Evolutionary conservation across 2,113 vertebrate genomes (phyloP).

Genomic region (Pseudorasbora parva): DNA sequence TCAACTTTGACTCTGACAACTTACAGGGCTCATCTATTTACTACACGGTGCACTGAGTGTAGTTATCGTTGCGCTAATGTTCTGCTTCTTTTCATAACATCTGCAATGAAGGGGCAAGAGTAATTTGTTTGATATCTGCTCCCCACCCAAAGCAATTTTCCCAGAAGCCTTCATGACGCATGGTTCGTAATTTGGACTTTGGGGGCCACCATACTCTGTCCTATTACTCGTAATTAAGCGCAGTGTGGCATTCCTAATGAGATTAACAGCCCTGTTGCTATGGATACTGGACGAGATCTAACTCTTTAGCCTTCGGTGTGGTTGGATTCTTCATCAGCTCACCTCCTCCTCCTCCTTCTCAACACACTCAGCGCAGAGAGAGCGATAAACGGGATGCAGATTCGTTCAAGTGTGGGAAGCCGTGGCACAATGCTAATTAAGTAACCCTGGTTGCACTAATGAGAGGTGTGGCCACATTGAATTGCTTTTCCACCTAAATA

Average conservation of each 20-base stretch:
- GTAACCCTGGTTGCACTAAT: conserved; percentile 16
- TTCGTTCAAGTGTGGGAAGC: conserved; percentile 7
- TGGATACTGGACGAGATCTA: conserved; percentile 63
- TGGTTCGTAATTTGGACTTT: conserved; percentile 52
- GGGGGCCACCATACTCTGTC: conserved; percentile 35
- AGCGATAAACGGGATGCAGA: neutral
- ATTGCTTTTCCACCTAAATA: neutral
- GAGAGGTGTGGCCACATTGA: conserved; percentile 18
- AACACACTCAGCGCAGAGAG: conserved; percentile 3
- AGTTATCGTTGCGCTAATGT: neutral
- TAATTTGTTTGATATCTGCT: conserved; percentile 55
- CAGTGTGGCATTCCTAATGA: conserved; percentile 51
- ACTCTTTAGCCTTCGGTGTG: conserved; percentile 57
- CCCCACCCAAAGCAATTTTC: conserved; percentile 50
- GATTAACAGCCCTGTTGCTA: conserved; percentile 61
- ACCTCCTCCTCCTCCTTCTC: conserved; percentile 40
- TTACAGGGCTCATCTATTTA: neutral
- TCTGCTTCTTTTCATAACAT: neutral
- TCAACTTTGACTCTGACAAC: conserved; percentile 25
- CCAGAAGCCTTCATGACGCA: conserved; percentile 16
- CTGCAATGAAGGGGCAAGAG: neutral
- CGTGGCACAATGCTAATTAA: neutral
- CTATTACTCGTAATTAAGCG: conserved; percentile 55
- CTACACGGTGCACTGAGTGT: neutral
- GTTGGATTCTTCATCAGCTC: conserved; percentile 32